Percentiles rank a stretch among this genome's conserved stretches.
These are phyloP conservation scores for Andrena marginata DNA, from an alignment of 2,888 invertebrate genomes.

Conservation along the genomic window DNA sequence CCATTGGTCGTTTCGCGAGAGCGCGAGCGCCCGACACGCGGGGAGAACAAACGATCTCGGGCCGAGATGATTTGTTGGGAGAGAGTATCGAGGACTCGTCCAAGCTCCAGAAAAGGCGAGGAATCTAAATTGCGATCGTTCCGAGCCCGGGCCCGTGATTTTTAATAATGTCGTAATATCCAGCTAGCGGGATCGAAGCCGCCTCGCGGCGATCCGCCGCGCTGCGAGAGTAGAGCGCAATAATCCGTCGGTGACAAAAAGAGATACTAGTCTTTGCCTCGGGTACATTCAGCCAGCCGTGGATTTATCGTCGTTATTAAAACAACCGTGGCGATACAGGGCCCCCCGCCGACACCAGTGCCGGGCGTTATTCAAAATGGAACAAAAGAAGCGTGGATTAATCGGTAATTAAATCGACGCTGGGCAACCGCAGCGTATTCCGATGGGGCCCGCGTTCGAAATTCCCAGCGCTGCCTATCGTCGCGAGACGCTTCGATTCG, in stretches of 20 bases:
- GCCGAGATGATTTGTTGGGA: conserved; percentile 35
- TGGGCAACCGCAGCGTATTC: conserved; percentile 24
- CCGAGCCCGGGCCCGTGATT: conserved; percentile 16
- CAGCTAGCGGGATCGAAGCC: conserved; percentile 16
- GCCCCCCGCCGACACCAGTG: conserved; percentile 26
- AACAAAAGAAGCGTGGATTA: conserved; percentile 66
- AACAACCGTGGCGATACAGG: conserved; percentile 65
- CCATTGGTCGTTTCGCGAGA: conserved; percentile 57
- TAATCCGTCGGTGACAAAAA: conserved; percentile 51
- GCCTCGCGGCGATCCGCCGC: conserved; percentile 15
- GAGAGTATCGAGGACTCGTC: conserved; percentile 40
- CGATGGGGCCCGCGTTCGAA: conserved; percentile 15
- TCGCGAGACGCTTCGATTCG: not conserved
- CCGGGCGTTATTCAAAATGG: conserved; percentile 61
- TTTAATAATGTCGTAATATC: conserved; percentile 57
- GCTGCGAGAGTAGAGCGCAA: conserved; percentile 32
- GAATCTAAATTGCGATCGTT: conserved; percentile 56
- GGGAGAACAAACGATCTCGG: conserved; percentile 29
- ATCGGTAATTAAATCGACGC: conserved; percentile 72
- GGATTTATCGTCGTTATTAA: conserved; percentile 72
- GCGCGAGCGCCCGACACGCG: not conserved
- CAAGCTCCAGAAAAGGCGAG: conserved; percentile 32
- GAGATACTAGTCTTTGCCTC: conserved; percentile 29
- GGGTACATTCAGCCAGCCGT: conserved; percentile 42
- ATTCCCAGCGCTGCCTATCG: not conserved